A percentile compares a stretch with the other conserved stretches of the same genome.
phyloP scores from a whole-genome alignment of 2,797 vertebrate genomes.

The Valencia hispanica region DNA sequence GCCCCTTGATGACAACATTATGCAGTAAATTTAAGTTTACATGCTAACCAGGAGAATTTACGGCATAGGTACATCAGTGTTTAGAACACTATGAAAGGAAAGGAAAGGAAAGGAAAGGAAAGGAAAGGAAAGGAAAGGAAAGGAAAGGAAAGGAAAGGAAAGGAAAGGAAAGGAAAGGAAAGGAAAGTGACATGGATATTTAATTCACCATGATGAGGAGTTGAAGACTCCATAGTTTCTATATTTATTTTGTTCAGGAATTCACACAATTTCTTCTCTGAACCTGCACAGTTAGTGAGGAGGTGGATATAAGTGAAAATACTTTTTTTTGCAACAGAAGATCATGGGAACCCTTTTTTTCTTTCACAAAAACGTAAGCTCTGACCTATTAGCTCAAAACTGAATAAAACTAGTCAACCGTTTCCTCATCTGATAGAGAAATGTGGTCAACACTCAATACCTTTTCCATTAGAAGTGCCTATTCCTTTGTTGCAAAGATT shows the following conservation, averaged over 20 bases:
- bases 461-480: not conserved
- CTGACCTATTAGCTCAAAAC: not conserved
- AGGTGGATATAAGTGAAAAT: not conserved
- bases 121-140: too few species aligned
- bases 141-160: too few species aligned
- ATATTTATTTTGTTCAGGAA: not conserved
- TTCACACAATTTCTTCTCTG: not conserved
- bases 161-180: too few species aligned
- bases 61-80: slow-evolving; percentile 31
- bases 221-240: not conserved
- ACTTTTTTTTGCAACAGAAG: not conserved
- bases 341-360: not conserved
- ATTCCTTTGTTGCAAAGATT: not conserved
- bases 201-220: slow-evolving; percentile 1
- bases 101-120: too few species aligned
- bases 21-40: slow-evolving; percentile 70
- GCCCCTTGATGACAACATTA: slow-evolving; percentile 69
- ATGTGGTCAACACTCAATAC: not conserved
- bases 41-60: slow-evolving; percentile 71
- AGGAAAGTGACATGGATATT: not conserved
- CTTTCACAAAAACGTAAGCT: not conserved
- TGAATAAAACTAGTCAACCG: not conserved
- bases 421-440: not conserved
- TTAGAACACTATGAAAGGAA: slow-evolving; percentile 24
- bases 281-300: not conserved